These are phyloP conservation scores for Melanerpes aurifrons DNA, from an alignment of 2,113 vertebrate genomes.

Conservation along the genomic window DNA sequence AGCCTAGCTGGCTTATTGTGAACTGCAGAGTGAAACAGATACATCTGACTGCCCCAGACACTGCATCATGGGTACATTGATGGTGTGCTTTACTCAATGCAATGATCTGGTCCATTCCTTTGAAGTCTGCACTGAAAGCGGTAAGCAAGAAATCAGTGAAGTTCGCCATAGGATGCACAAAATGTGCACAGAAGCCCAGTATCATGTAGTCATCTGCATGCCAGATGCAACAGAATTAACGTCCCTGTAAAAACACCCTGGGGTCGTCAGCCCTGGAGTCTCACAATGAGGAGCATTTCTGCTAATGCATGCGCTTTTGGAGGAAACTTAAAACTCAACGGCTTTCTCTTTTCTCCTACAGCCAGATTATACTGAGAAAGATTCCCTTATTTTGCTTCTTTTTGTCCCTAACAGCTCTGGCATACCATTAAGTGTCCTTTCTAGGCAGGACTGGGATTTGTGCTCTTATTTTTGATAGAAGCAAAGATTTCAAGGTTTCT, in stretches of 20 bases:
- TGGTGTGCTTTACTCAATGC: neutral
- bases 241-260: fast-evolving
- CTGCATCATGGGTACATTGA: fast-evolving
- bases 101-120: fast-evolving
- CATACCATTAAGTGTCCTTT: neutral
- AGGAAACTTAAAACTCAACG: neutral
- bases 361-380: neutral
- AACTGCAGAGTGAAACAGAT: neutral
- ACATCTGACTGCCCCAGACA: neutral
- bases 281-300: neutral
- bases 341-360: neutral
- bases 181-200: neutral
- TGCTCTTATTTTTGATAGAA: neutral
- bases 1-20: neutral
- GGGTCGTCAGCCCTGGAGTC: neutral
- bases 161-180: fast-evolving
- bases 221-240: neutral
- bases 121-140: neutral
- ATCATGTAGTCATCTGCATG: fast-evolving
- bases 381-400: neutral
- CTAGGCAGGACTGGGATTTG: neutral
- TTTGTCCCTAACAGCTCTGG: neutral
- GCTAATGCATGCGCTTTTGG: neutral
- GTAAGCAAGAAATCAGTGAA: neutral
- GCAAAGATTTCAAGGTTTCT: neutral